phyloP scores from a whole-genome alignment of 2,797 vertebrate species.

The Babyrousa celebensis region DNA sequence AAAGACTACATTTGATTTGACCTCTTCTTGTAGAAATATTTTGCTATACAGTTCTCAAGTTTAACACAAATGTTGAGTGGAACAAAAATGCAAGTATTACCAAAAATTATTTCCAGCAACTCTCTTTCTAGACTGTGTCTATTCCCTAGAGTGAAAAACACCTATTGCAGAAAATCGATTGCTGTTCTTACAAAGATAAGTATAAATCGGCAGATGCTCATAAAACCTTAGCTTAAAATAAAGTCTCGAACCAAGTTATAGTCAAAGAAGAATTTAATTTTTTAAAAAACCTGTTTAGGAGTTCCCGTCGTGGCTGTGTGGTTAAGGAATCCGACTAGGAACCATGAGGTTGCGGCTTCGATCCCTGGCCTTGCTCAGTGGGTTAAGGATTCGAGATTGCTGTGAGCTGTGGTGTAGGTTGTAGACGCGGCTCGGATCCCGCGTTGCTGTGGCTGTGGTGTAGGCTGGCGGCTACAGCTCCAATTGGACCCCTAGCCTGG shows the following conservation, averaged over 20 bases:
- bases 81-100: conserved; percentile 59
- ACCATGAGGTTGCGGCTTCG: no score
- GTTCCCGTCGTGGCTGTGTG: no score
- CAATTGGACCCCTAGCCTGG: no score
- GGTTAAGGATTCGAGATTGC: no score
- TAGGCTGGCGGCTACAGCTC: no score
- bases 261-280: conserved; percentile 34
- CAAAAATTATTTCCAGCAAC: conserved; percentile 35
- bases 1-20: background rate
- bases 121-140: conserved; percentile 64
- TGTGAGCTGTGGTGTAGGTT: no score
- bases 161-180: conserved; percentile 80
- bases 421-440: no score
- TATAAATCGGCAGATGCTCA: conserved; percentile 62
- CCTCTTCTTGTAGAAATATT: conserved; percentile 28
- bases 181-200: conserved; percentile 68
- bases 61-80: background rate
- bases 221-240: conserved; percentile 80
- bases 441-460: no score
- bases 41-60: background rate
- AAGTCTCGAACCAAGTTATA: conserved; percentile 37
- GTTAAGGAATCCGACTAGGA: no score
- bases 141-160: conserved; percentile 69
- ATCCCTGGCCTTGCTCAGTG: no score
- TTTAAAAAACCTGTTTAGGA: background rate